phyloP scores from a whole-genome alignment of 2,113 vertebrate genomes.

The Erythrolamprus reginae region DNA sequence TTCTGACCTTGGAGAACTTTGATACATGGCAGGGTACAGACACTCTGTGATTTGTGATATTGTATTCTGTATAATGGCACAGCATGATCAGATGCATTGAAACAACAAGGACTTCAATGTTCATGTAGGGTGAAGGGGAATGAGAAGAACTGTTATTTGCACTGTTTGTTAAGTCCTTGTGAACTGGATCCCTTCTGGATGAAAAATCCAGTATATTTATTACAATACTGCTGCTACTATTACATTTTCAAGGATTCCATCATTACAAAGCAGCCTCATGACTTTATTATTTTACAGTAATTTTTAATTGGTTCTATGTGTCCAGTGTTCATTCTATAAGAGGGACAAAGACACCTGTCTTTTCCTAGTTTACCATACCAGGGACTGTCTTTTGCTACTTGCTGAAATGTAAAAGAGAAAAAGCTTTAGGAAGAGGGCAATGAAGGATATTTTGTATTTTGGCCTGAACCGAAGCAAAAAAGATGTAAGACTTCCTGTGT shows the following conservation, averaged over 20 bases:
- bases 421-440: background rate
- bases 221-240: background rate
- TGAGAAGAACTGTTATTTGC: background rate
- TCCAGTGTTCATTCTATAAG: background rate
- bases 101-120: conserved; percentile 43
- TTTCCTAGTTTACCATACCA: conserved; percentile 3
- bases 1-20: conserved; percentile 79
- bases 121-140: too few relatives aligned
- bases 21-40: conserved; percentile 67
- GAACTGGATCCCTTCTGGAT: background rate
- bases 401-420: background rate
- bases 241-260: conserved; percentile 3
- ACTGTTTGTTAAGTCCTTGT: background rate
- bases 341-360: background rate
- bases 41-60: conserved; percentile 65
- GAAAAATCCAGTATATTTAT: background rate
- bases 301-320: conserved; percentile 21
- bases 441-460: background rate
- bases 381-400: background rate
- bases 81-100: conserved; percentile 51
- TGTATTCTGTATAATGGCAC: conserved; percentile 42
- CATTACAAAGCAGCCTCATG: background rate
- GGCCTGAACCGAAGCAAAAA: background rate
- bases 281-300: background rate
- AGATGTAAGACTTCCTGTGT: background rate